Base-by-base conservation (phyloP, 2,113 vertebrate species). In the Gulo gulo region DNA sequence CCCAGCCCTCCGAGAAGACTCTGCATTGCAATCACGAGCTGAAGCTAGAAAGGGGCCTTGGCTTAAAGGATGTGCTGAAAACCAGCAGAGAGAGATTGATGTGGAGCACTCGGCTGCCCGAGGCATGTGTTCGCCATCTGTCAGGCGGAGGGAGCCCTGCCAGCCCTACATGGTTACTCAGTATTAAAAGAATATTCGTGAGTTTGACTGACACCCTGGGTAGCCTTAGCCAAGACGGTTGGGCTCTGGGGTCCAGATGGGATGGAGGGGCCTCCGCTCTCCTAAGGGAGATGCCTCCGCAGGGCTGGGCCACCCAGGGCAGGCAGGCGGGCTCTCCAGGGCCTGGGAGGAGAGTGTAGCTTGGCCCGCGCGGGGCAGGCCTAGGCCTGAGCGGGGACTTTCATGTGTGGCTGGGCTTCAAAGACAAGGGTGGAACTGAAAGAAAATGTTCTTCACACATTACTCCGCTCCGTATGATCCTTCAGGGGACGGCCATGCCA, bases 41-140 rank as follows among this genome's bases (percentile, higher is more conserved):
- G 73, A 12, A 84, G 86, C 88, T 91, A 94, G 95, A 76, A 85
- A 94, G 97, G 96, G 97, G 91, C 97, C 97, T 87, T 95, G 90
- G 85, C 96, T 97, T 79, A 95, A 95, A 96, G 83, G 89, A 95
- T 86, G 85, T 92, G 96, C 97, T 98, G 98, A 97, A 98, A 98
- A 98, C 95, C 94, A 94, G 73, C 95, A 80, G 91, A 97, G 97
- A 98, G 98, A 98, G 98, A 98, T 98, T 95, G 98, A 95, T 96
- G 98, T 91, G 83, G 80, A 80, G 85, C 82, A 97, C 78, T 65
- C 78, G 29, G 96, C 88, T 76, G 97, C 97, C 98, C 12, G 29
- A 61, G 71, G 97, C 98, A 98, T 98, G 95, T 99, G 98, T 39
- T 98, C 94, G 4, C 98, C 98, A 98, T 98, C 98, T 98, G 98